phyloP scores from a whole-genome alignment of 2,113 vertebrate genomes.

The Phoenicopterus ruber region DNA sequence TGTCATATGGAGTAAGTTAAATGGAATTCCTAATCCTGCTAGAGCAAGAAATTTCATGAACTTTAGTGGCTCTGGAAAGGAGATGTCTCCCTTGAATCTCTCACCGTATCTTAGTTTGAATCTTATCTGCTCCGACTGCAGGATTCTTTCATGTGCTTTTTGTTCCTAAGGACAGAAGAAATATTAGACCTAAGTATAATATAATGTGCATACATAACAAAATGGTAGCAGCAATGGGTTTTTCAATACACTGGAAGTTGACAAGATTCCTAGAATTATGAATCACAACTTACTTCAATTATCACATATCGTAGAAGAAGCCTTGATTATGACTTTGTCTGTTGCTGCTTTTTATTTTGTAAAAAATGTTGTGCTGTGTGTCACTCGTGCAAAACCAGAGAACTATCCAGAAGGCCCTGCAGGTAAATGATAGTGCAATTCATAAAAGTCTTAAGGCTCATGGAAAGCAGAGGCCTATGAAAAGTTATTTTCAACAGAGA shows the following conservation, averaged over 20 bases:
- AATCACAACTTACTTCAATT: background rate
- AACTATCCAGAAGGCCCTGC: background rate
- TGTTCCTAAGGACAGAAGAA: background rate
- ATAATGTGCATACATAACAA: background rate
- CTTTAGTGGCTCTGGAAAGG: background rate
- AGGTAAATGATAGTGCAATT: background rate
- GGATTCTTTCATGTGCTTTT: background rate
- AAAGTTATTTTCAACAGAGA: background rate
- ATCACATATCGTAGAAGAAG: background rate
- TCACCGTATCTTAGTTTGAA: background rate
- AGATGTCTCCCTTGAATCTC: background rate
- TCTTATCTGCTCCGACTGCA: background rate
- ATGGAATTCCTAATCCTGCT: background rate
- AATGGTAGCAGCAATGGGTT: background rate
- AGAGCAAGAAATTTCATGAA: background rate
- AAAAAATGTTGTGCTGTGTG: background rate
- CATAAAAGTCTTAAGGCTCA: background rate
- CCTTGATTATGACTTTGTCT: background rate
- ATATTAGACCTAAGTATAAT: background rate
- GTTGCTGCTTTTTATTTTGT: background rate
- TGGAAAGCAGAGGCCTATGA: background rate
- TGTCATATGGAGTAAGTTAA: background rate
- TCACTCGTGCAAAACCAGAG: background rate
- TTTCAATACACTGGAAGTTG: background rate
- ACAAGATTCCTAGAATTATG: background rate